Evolutionary conservation across 2,113 vertebrate genomes (phyloP).

Genomic region (Onychostruthus taczanowskii): DNA sequence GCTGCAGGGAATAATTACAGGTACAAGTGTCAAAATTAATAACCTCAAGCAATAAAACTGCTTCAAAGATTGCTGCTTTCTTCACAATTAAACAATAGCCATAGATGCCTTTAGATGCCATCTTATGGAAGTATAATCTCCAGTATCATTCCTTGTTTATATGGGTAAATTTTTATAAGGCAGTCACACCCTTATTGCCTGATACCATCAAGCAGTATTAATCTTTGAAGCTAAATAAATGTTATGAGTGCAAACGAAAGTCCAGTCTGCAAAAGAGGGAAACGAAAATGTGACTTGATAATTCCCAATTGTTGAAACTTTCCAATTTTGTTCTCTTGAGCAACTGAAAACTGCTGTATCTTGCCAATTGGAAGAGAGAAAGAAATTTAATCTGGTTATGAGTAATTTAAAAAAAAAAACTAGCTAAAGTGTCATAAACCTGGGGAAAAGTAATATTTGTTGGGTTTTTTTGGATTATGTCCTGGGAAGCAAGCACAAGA

Average conservation of each 20-base stretch:
- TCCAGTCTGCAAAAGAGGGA: neutral
- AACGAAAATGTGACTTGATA: neutral
- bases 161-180: neutral
- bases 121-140: neutral
- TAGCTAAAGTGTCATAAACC: neutral
- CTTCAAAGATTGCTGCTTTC: neutral
- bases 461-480: neutral
- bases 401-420: neutral
- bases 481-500: neutral
- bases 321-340: neutral
- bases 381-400: neutral
- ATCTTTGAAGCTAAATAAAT: neutral
- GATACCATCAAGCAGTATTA: neutral
- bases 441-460: neutral
- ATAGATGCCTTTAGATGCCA: neutral
- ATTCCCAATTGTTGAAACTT: neutral
- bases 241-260: neutral
- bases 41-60: neutral
- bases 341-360: neutral
- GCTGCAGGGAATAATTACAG: neutral
- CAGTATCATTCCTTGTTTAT: neutral
- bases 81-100: neutral
- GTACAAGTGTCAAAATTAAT: neutral
- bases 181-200: neutral
- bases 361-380: neutral